Evolutionary conservation across 2,888 invertebrate species (phyloP).

Genomic region (Phengaris alcon): DNA sequence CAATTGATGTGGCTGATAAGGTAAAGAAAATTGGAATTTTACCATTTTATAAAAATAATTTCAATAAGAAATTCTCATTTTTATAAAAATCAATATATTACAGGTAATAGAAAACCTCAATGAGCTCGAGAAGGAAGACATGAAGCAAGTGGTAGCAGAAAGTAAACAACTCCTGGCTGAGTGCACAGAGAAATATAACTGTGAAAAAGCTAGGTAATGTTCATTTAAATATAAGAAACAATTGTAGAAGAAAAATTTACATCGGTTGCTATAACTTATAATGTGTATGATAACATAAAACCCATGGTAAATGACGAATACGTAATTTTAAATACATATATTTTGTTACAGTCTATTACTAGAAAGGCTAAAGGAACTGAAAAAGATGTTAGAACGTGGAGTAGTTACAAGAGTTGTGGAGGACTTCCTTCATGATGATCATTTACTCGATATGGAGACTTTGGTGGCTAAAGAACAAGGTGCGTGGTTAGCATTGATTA

Average conservation of each 20-base stretch:
- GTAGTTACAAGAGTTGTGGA: constrained; percentile 96
- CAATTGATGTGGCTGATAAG: constrained; percentile 57
- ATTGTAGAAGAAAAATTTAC: too few relatives aligned
- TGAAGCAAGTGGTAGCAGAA: constrained; percentile 52
- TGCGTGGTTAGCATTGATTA: constrained; percentile 34
- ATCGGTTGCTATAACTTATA: too few relatives aligned
- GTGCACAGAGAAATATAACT: constrained; percentile 53
- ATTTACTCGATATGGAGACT: constrained; percentile 84
- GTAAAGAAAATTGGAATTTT: constrained; percentile 40
- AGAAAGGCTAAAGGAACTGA: constrained; percentile 92
- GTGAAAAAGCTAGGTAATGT: constrained; percentile 56
- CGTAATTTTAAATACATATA: neutral
- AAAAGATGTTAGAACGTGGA: constrained; percentile 93
- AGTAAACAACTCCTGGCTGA: constrained; percentile 52
- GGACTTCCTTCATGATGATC: constrained; percentile 95
- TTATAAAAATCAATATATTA: neutral
- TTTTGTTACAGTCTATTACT: constrained; percentile 47
- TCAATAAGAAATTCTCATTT: too few relatives aligned
- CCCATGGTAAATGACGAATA: neutral
- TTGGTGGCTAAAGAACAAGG: constrained; percentile 61
- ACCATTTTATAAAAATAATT: too few relatives aligned
- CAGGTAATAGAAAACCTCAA: constrained; percentile 57
- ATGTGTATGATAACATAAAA: too few relatives aligned
- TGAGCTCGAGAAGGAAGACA: constrained; percentile 57
- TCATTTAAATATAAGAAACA: too few relatives aligned